Base-by-base conservation (phyloP, 2,797 vertebrate species). In the Ambastaia sidthimunki region DNA sequence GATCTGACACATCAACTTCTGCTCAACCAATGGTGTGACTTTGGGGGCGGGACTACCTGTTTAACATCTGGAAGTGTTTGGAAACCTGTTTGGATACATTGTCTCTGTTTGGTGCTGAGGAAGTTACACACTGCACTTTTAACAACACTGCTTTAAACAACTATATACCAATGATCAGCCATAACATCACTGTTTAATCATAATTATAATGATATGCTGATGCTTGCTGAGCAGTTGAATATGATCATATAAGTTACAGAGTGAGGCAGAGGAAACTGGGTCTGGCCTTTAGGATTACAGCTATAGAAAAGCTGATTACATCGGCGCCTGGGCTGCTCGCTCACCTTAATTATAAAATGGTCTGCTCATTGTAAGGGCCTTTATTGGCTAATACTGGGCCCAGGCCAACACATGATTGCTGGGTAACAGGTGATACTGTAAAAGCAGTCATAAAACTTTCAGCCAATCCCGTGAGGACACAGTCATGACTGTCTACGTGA, bases 271-370 rank as follows among this genome's bases (percentile, higher is more conserved):
- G 85, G 85, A 90, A 90, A 87, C 86, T 85, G 83, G 88, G 85
- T 31, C 84, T 85, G 85, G 89, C 88, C 89, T 88, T 90, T 86
- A 82, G 90, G 91, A 93, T 92, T 91, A 92, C 84, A 84, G 84
- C 85, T 76, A 77, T 3, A 87, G 85, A 74, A 93, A 92, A 93
- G 92, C 91, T 90, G 91, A 91, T 93, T 93, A 93, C 65, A 83
- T 78, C 48, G 44, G 62, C 19, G 21, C 85, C 87, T 89, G 80
- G 84, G 74, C 84, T 80, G 76, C 74, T 90, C 83, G 91, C 87
- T 89, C 88, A 76, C 83, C 81, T 85, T 90, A 90, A 91, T 89
- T 87, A 89, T 86, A 85, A 90, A 88, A 86, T 60, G 68, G 81
- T 83, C 82, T 52, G 25, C 78, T 78, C 83, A 84, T 82, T 85